These are phyloP conservation scores for Diphyllodes magnificus DNA, from an alignment of 2,113 vertebrate genomes.

Conservation along the genomic window DNA sequence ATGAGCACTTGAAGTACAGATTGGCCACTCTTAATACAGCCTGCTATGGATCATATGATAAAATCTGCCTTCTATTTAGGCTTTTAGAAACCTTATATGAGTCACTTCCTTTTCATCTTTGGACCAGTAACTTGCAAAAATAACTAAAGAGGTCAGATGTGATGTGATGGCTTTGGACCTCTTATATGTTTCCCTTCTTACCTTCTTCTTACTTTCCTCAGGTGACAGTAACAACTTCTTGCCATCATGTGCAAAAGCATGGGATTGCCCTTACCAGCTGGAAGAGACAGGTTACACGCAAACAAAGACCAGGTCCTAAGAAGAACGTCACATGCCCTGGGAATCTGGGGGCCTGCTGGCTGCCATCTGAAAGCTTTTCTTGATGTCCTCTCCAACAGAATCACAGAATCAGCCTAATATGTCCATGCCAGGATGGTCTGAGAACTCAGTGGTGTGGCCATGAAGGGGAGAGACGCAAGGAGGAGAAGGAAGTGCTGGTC, in stretches of 20 bases:
- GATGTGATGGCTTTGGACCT: neutral
- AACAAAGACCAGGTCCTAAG: neutral
- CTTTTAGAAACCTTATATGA: neutral
- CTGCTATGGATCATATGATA: neutral
- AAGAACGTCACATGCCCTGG: fast-evolving
- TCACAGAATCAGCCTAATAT: neutral
- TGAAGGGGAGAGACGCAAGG: neutral
- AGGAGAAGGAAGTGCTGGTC: neutral
- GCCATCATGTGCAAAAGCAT: neutral
- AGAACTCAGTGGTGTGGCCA: neutral
- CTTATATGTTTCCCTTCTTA: neutral
- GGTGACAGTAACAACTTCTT: neutral
- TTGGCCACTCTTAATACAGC: neutral
- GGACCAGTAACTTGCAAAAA: neutral
- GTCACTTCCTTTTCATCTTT: neutral
- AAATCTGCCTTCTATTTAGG: neutral
- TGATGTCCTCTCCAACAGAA: fast-evolving
- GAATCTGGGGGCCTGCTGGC: neutral
- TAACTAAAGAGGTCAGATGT: neutral
- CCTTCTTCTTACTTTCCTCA: neutral
- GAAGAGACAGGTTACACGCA: neutral
- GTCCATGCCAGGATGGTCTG: neutral
- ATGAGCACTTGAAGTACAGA: neutral
- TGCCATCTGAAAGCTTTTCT: neutral
- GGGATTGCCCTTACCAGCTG: neutral